These are phyloP conservation scores for Matsumurasca onukii DNA, from an alignment of 1,140 invertebrate species.

Conservation along the genomic window DNA sequence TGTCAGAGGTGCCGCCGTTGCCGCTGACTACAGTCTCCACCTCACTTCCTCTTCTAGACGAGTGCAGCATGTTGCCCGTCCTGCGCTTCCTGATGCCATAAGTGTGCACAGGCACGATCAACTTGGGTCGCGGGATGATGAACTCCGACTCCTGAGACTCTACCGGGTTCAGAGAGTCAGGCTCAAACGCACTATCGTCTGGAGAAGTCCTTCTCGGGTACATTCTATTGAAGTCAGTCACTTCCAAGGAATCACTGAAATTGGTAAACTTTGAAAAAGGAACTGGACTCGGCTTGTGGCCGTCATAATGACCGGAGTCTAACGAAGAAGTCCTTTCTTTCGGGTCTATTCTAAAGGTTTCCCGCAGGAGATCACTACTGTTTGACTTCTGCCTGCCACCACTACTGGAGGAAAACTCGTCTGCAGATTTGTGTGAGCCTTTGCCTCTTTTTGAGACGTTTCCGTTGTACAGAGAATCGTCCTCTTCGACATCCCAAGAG, in stretches of 20 bases:
- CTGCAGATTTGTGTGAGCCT: conserved; percentile 1
- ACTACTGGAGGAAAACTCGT: neutral
- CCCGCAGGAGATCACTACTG: conserved; percentile 30
- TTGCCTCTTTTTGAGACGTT: conserved; percentile 4
- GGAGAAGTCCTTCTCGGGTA: conserved; percentile 10
- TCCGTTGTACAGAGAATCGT: conserved; percentile 15
- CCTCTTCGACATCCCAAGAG: conserved; percentile 18
- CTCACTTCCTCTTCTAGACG: conserved; percentile 49
- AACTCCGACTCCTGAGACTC: conserved; percentile 59
- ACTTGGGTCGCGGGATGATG: conserved; percentile 76
- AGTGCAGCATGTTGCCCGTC: conserved; percentile 62
- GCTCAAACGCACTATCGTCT: conserved; percentile 6
- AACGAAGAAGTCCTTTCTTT: conserved; percentile 19
- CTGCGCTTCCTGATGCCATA: conserved; percentile 74
- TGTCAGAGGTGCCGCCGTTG: conserved; percentile 44
- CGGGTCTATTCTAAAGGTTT: conserved; percentile 18
- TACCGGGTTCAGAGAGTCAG: conserved; percentile 5
- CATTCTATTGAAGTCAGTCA: neutral
- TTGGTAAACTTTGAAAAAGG: neutral
- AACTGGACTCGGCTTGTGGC: neutral
- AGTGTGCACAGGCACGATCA: conserved; percentile 84
- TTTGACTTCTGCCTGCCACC: conserved; percentile 25
- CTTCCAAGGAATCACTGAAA: conserved; percentile 1
- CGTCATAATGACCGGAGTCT: neutral
- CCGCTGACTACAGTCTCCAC: conserved; percentile 48